phyloP scores from a whole-genome alignment of 2,888 invertebrate genomes.

The Tipula unca region DNA sequence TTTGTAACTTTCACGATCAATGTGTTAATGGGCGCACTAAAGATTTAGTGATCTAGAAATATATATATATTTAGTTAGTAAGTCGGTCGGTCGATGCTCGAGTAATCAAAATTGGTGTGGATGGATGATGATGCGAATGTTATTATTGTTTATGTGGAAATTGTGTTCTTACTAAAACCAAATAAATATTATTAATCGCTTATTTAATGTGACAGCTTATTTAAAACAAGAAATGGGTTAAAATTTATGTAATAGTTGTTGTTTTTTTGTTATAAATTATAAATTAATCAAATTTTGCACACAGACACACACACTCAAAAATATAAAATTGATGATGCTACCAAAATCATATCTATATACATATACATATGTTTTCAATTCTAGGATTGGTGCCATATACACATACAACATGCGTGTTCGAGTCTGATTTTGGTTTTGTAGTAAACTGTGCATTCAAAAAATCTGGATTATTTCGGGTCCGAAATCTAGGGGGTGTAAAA shows the following conservation, averaged over 20 bases:
- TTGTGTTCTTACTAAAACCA: neutral
- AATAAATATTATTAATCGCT: neutral
- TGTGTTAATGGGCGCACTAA: neutral
- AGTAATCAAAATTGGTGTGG: neutral
- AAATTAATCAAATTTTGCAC: neutral
- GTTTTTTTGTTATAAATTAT: too few relatives aligned
- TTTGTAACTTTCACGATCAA: neutral
- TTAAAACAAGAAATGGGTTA: neutral
- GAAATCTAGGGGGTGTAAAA: conserved; percentile 84
- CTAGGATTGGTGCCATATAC: conserved; percentile 28
- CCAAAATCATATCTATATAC: neutral
- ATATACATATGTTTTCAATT: neutral
- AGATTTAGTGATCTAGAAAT: too few relatives aligned
- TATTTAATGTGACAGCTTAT: neutral
- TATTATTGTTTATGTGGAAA: neutral
- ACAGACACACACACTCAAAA: neutral
- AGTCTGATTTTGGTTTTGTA: conserved; percentile 82
- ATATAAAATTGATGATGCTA: neutral
- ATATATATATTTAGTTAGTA: neutral
- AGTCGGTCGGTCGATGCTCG: neutral
- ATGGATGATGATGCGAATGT: neutral
- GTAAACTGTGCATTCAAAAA: conserved; percentile 91
- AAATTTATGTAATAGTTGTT: too few relatives aligned
- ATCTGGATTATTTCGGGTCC: conserved; percentile 79
- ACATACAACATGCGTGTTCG: conserved; percentile 73